Evolutionary conservation across 2,113 vertebrate genomes (phyloP).

Genomic region (Cricetomys ansorgei): DNA sequence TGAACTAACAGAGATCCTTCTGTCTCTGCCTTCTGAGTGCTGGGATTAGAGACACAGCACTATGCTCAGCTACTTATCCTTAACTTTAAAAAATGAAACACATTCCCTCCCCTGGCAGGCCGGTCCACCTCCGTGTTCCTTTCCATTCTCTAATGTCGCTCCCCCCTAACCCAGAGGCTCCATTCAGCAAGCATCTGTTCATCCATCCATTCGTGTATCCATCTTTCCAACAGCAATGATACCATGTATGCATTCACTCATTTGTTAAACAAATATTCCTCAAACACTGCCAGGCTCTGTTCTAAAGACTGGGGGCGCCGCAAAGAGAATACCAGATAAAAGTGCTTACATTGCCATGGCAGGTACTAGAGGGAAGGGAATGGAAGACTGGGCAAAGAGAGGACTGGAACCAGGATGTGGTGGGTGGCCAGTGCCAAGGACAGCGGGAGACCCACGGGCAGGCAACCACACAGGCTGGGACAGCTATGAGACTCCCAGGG

Average conservation of each 20-base stretch:
- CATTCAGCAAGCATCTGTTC: background rate
- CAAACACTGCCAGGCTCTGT: background rate
- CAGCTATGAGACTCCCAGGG: background rate
- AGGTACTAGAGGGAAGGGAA: background rate
- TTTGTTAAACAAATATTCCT: background rate
- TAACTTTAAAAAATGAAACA: background rate
- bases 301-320: background rate
- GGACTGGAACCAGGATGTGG: too few relatives aligned
- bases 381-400: background rate
- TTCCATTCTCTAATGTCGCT: background rate
- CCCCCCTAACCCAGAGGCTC: background rate
- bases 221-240: background rate
- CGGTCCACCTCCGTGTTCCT: background rate
- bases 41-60: background rate
- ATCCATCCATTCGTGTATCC: background rate
- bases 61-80: background rate
- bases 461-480: background rate
- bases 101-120: background rate
- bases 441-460: background rate
- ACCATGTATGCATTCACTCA: background rate
- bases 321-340: background rate
- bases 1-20: background rate
- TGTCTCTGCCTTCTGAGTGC: background rate
- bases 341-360: background rate
- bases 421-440: background rate